Evolutionary conservation across 1,140 invertebrate genomes (phyloP), one percentile per base, ranked within the genome.

Genomic region (Eriosoma lanigerum): DNA sequence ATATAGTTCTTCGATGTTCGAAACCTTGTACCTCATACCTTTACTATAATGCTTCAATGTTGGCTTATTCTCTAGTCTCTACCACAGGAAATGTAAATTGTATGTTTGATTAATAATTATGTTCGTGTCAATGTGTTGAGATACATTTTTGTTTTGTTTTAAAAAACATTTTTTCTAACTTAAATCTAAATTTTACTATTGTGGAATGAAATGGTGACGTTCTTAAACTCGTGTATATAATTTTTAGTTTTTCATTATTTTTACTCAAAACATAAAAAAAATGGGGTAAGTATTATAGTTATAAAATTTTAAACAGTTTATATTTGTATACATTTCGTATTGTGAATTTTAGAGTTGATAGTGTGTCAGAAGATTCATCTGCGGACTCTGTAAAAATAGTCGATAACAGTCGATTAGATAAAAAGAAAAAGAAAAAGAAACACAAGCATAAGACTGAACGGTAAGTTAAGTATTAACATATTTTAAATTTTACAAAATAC

Each of bases 371-470:
- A 29, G 56, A 78, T 78, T 62, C 75, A 8, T 78, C 75, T 17
- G 38, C 24, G 12, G 75, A 78, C 13, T 78, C 75, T 26, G 38
- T 48, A 10, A 78, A 78, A 62, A 1, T 78, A 60, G 24, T 78
- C 38, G 75, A 78, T 44, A 58, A 44, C 15, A 48, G 15, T n/a
- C 54, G 75, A 46, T 60, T 60, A 26, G 75, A 78, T 60, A 78
- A 78, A 32, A 78, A 78, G 6, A 78, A 78, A 26, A 78, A 78
- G 75, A 78, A 78, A 62, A 78, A 78, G 56, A 78, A 78, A 44
- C 75, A 78, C 6, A 78, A 78, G 50, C 75, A 78, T 52, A 78
- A 48, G 48, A 62, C 13, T 62, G 75, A 78, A n/a, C 75, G 75
- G 75, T 78, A 10, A 78, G 56, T 60, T 29, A 17, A 24, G 3